Evolutionary conservation across 2,797 vertebrate species (phyloP), one percentile per base, ranked within the genome.

Genomic region (Typhlichthys subterraneus): DNA sequence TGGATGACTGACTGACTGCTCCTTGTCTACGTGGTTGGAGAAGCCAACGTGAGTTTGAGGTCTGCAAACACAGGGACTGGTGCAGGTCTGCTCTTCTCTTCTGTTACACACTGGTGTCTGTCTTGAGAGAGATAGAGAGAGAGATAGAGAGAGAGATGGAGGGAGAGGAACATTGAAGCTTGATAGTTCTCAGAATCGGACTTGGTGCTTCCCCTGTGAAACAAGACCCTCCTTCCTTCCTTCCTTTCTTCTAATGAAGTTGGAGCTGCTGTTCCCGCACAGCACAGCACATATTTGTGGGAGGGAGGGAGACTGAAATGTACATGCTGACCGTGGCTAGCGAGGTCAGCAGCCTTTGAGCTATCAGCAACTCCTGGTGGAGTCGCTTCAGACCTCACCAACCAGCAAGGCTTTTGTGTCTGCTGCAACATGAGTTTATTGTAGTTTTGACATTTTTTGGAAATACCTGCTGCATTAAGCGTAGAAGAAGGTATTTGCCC

Each of bases 121-220:
- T 72, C 67, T 72, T 83, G 59, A 75, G 71, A 80, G 62, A 84
- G 86, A 86, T 88, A 87, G 87, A 84, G 85, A 9, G 14, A 17
- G 73, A 23, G 86, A 86, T 88, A 87, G 87, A 84, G 85, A 23
- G 23, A 23, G 23, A 23, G 86, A 49, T 19, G 49, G 59, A 64
- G 67, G 55, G 70, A 63, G 70, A 67, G 62, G 29, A 63, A 5
- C 33, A 70, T 2, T 73, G 55, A 77, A 80, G 65, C 69, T 79
- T 48, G 61, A 63, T 31, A 77, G 78, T 77, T 67, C 31, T 82
- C 67, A 79, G 74, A 79, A 75, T 53, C 74, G 65, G 66, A 74
- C 0, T 49, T 79, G 86, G 89, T 90, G 89, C 85, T 90, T 89
- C 78, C 72, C 78, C 87, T 29, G 85, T 87, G 76, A 84, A 59